Evolutionary conservation across 2,797 vertebrate genomes (phyloP), one percentile per base, ranked within the genome.

Genomic region (Lithobates sylvaticus): DNA sequence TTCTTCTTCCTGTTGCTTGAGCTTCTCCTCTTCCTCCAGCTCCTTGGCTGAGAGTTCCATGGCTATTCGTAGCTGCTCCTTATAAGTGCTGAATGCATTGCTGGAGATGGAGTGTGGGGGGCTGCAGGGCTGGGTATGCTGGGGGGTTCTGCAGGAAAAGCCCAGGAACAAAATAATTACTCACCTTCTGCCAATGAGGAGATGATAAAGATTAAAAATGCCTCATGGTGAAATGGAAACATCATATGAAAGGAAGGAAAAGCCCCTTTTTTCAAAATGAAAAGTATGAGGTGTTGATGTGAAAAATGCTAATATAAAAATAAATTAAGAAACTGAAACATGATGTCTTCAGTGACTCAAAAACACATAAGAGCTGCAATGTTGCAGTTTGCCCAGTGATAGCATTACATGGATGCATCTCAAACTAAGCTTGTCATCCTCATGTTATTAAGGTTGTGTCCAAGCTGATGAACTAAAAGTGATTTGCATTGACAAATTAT

Each of bases 21-120:
- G 94, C 47, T 94, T 93, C 92, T 97, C 95, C 5, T 95, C 95
- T 89, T 97, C 97, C 87, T 97, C 96, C 90, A 97, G 97, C 92
- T 99, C 97, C 44, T 95, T 95, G 0, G 97, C 96, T 0, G 98
- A 99, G 85, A 98, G 94, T 89, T 96, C 97, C 97, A 99, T 98
- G 91, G 97, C 98, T 89, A 99, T 91, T 16, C 97, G 96, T 84
- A 99, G 95, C 93, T 99, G 98, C 91, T 98, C 95, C 1, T 96
- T 92, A 2, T 98, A 99, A 91, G 95, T 96, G 94, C 92, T 92
- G 83, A 95, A 93, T 76, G 94, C 88, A 88, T 93, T 93, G 86
- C 95, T 91, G 86, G 95, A 91, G 0, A 94, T 92, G 32, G 95
- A 89, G 89, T 1, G 94, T 91, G 84, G 93, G 94, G 89, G 89